Evolutionary conservation across 2,888 invertebrate species (phyloP).

Genomic region (Lasiommata megera): DNA sequence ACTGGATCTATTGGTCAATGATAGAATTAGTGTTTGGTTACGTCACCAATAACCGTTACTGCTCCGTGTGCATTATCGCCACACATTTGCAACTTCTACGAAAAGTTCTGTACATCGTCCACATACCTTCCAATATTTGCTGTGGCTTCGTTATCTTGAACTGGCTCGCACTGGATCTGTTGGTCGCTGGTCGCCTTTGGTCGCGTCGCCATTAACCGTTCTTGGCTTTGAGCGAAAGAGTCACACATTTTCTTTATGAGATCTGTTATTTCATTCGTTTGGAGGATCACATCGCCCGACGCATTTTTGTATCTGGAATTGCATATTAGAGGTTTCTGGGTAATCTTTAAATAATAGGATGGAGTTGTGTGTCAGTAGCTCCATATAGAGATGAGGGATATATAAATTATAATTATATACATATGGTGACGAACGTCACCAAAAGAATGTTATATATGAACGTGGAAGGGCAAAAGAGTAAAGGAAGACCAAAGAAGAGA

Average conservation of each 20-base stretch:
- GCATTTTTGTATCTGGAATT: constrained; percentile 61
- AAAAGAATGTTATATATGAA: too few relatives aligned
- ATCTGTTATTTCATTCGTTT: constrained; percentile 63
- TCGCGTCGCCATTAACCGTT: constrained; percentile 46
- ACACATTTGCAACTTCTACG: too few relatives aligned
- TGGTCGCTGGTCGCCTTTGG: constrained; percentile 53
- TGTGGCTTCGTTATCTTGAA: constrained; percentile 6
- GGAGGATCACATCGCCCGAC: constrained; percentile 56
- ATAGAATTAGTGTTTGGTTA: background rate
- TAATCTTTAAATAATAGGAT: too few relatives aligned
- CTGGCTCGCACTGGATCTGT: constrained; percentile 59
- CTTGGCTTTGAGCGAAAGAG: constrained; percentile 60
- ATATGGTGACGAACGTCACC: too few relatives aligned
- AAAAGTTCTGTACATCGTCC: too few relatives aligned
- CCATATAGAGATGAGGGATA: too few relatives aligned
- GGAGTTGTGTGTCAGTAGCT: too few relatives aligned
- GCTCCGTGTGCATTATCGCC: background rate
- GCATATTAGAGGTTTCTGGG: too few relatives aligned
- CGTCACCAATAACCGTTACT: background rate
- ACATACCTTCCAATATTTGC: constrained; percentile 12
- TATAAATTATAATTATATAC: too few relatives aligned
- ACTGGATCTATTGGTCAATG: background rate
- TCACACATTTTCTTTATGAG: constrained; percentile 70
- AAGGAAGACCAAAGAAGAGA: too few relatives aligned
- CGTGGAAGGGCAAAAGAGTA: too few relatives aligned